Evolutionary conservation across 2,113 vertebrate genomes (phyloP).

Genomic region (Apodemus sylvaticus): DNA sequence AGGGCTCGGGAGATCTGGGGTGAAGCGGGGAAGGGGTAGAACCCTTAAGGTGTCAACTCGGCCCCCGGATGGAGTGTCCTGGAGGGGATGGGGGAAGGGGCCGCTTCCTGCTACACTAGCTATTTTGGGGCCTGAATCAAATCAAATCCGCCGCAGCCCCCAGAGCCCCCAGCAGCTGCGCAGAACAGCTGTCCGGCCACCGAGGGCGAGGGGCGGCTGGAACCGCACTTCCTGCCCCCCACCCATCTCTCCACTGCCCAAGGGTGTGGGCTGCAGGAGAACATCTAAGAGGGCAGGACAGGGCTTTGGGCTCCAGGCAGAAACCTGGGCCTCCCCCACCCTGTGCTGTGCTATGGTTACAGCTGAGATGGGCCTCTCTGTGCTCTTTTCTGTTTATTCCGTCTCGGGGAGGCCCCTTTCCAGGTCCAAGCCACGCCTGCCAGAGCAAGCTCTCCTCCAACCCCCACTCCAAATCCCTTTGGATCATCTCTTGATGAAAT

Average conservation of each 20-base stretch:
- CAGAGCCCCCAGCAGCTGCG: slow-evolving; percentile 77
- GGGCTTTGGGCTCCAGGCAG: not conserved
- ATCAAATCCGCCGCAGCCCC: slow-evolving; percentile 71
- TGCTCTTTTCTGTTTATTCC: not conserved
- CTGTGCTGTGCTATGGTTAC: not conserved
- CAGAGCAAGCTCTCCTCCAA: not conserved
- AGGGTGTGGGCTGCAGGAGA: slow-evolving; percentile 29
- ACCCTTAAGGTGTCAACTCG: slow-evolving; percentile 72
- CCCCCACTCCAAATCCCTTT: not conserved
- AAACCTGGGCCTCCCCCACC: not conserved
- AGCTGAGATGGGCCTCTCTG: not conserved
- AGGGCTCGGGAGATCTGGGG: not conserved
- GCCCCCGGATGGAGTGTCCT: slow-evolving; percentile 60
- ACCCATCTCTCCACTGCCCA: slow-evolving; percentile 44
- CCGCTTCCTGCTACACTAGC: slow-evolving; percentile 73
- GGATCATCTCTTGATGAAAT: not conserved
- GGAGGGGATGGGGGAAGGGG: slow-evolving; percentile 61
- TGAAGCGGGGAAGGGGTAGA: not conserved
- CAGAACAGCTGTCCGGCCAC: slow-evolving; percentile 76
- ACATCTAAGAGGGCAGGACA: not conserved
- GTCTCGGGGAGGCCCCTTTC: not conserved
- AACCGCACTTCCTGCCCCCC: slow-evolving; percentile 60
- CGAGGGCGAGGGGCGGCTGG: slow-evolving; percentile 9
- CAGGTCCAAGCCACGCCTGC: not conserved
- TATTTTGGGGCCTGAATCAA: slow-evolving; percentile 81